Percentiles rank a stretch among this genome's conserved stretches.
Evolutionary conservation across 2,797 vertebrate species (phyloP).

Genomic region (Falco biarmicus): DNA sequence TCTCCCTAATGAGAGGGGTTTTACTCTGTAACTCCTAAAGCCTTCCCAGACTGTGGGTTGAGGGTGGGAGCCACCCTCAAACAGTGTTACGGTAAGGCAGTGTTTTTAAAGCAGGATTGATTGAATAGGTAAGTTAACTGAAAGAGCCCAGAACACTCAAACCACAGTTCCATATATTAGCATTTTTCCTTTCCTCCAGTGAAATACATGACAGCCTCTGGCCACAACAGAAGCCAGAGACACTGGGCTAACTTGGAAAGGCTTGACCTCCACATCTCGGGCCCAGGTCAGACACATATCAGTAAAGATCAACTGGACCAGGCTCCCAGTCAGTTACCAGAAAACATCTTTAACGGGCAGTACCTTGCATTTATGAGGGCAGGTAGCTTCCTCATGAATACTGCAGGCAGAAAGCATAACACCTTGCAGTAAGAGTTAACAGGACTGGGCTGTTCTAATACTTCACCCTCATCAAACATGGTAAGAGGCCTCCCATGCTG

Average conservation of each 20-base stretch:
- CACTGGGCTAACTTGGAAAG: background rate
- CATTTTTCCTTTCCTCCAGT: background rate
- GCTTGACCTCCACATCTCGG: background rate
- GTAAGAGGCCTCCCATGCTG: constrained; percentile 18
- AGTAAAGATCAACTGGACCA: background rate
- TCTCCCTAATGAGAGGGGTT: background rate
- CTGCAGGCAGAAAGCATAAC: background rate
- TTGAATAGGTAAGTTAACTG: background rate
- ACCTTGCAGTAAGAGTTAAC: background rate
- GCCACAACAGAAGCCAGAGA: background rate
- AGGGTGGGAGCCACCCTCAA: background rate
- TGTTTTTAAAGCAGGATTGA: background rate
- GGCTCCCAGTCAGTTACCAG: background rate
- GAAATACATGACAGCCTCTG: background rate
- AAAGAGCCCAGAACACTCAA: background rate
- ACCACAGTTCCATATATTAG: background rate
- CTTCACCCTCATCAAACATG: background rate
- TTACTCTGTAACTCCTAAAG: background rate
- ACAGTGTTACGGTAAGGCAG: background rate
- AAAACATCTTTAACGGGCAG: background rate
- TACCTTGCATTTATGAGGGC: fast-evolving
- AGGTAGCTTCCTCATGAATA: background rate
- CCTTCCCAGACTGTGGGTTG: background rate
- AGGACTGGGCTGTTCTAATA: background rate
- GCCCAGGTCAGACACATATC: background rate